A percentile compares a stretch with the other conserved stretches of the same genome.
These are phyloP conservation scores for Hydrozoanthus tunicans DNA, from an alignment of 64 coral and sea anemone species.

Conservation along the genomic window DNA sequence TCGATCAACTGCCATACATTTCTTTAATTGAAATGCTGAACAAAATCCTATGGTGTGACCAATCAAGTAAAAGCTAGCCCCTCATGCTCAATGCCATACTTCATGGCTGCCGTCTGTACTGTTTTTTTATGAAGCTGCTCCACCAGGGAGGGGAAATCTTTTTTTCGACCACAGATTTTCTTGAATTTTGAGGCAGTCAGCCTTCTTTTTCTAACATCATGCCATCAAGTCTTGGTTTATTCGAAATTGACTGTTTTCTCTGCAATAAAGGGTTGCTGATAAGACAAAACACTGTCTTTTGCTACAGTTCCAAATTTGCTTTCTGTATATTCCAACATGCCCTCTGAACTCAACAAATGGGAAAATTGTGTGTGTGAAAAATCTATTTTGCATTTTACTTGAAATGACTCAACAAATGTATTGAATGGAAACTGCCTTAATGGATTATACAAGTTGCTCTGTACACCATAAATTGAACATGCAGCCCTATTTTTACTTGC, in stretches of 20 bases:
- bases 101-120: slow-evolving; percentile 64
- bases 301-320: slow-evolving; percentile 59
- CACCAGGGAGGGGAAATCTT: slow-evolving; percentile 27
- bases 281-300: slow-evolving; percentile 50
- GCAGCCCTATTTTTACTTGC: slow-evolving; percentile 10
- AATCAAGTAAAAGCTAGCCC: neutral
- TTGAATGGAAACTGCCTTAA: slow-evolving; percentile 20
- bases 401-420: slow-evolving; percentile 44
- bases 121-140: slow-evolving; percentile 45
- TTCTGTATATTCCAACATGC: slow-evolving; percentile 45
- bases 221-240: slow-evolving; percentile 45
- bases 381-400: slow-evolving; percentile 28
- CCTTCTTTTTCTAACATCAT: slow-evolving; percentile 48
- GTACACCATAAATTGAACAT: slow-evolving; percentile 44
- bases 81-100: slow-evolving; percentile 65
- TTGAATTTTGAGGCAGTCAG: slow-evolving; percentile 66
- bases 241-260: slow-evolving; percentile 33
- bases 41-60: neutral
- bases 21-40: neutral
- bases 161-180: slow-evolving; percentile 23
- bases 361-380: slow-evolving; percentile 52
- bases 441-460: slow-evolving; percentile 56
- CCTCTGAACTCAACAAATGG: slow-evolving; percentile 17
- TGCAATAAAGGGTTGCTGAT: slow-evolving; percentile 40
- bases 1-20: neutral